Base-by-base conservation (phyloP, 2,113 vertebrate genomes). In the Percopsis transmontana region DNA sequence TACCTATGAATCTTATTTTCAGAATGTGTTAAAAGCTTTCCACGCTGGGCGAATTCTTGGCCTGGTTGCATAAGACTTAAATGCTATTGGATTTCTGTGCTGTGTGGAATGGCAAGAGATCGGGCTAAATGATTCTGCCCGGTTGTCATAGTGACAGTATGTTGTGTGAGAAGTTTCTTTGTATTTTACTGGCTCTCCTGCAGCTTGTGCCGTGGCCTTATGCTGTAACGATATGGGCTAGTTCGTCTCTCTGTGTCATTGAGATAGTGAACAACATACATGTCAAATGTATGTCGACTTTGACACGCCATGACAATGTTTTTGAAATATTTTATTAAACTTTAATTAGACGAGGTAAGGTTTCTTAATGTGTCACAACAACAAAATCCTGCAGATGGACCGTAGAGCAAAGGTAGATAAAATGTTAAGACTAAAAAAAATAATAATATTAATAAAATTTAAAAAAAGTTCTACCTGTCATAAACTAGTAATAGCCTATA, bases 91-190 rank as follows among this genome's bases (percentile, higher is more conserved):
- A 88, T 88, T 90, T 90, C 82, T 90, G 82, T 84, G 79, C 82
- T 72, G 81, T 85, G 89, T 82, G 85, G 86, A 91, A 91, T 87
- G 85, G 85, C 83, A 81, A 83, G 79, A 91, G 86, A 91, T 89
- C 85, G 84, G 87, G 81, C 84, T 87, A 86, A 90, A 89, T 86
- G 71, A 88, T 90, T 90, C 86, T 89, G 80, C 83, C 76, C 74
- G 85, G 91, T 92, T 92, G 91, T 91, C 89, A 92, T 91, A 87
- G 89, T 86, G 85, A 93, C 87, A 85, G 87, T 79, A 86, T 89
- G 84, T 89, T 90, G 85, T 89, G 86, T 88, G 84, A 89, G 85
- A 91, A 87, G 82, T 90, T 87, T 89, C 88, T 90, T 89, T 87
- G 87, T 89, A 70, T 88, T 86, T 85, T 75, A 79, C 71, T 85